Conservation (phyloP, 1,140 invertebrate species). For the Akabosia matsudoensis region DNA sequence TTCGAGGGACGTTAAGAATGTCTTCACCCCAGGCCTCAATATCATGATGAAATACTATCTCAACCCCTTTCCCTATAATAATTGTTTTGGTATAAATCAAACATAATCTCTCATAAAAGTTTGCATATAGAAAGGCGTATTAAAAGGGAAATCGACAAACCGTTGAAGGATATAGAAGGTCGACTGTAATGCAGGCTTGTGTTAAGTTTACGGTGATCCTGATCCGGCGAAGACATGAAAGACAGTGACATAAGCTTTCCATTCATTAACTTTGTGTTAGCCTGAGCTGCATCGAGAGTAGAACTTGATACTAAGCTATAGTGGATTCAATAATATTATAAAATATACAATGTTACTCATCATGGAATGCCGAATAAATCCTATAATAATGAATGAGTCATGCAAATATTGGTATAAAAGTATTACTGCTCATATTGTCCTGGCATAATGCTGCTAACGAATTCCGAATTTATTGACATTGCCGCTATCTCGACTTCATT, state of each 20-base stretch:
- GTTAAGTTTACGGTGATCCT: neutral
- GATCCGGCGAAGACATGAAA: neutral
- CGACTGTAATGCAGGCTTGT: neutral
- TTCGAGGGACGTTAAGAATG: slow-evolving; percentile 20
- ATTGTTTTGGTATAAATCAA: too few species aligned
- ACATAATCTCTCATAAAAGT: neutral
- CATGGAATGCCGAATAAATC: neutral
- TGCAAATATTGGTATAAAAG: neutral
- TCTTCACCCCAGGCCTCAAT: slow-evolving; percentile 34
- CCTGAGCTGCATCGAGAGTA: neutral
- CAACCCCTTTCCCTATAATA: slow-evolving; percentile 35
- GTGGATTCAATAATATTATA: neutral
- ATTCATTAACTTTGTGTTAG: slow-evolving; percentile 27
- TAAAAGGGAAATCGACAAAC: neutral
- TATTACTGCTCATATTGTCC: slow-evolving; percentile 23
- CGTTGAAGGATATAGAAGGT: neutral
- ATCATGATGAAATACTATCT: slow-evolving; percentile 40
- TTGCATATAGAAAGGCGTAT: neutral
- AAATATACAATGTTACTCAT: too few species aligned
- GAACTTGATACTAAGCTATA: neutral
- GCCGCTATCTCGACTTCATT: slow-evolving; percentile 3
- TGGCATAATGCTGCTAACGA: slow-evolving; percentile 23
- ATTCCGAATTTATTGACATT: neutral
- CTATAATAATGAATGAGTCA: neutral
- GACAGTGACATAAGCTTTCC: slow-evolving; percentile 26